Percentiles rank a stretch among this genome's conserved stretches.
These are phyloP conservation scores for Notarius quadriscutis DNA, from an alignment of 2,113 vertebrate species.

Conservation along the genomic window DNA sequence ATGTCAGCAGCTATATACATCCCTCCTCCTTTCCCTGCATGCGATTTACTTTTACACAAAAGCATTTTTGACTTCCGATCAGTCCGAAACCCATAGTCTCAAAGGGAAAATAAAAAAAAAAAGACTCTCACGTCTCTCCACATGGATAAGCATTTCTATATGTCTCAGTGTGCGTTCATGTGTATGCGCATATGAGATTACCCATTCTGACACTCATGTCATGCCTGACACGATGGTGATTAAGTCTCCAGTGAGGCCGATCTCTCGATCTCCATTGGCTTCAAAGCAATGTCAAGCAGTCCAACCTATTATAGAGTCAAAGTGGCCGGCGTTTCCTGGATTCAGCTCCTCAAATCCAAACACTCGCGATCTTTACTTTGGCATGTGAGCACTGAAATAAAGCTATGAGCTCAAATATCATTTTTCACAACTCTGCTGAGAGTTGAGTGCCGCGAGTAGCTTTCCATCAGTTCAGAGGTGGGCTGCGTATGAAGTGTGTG, in stretches of 20 bases:
- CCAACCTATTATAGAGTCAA: constrained; percentile 49
- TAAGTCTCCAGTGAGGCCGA: constrained; percentile 26
- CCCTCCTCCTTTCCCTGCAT: background rate
- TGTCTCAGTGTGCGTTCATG: background rate
- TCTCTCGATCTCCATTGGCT: constrained; percentile 37
- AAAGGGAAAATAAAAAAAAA: background rate
- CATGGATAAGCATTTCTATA: background rate
- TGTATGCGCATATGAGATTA: background rate
- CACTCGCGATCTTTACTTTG: constrained; percentile 51
- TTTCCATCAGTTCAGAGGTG: constrained; percentile 52
- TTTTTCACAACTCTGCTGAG: constrained; percentile 50
- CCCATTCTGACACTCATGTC: constrained; percentile 20
- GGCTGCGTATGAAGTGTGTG: background rate
- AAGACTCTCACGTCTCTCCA: background rate
- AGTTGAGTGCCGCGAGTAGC: constrained; percentile 34
- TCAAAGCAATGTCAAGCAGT: constrained; percentile 12
- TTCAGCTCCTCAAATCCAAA: constrained; percentile 33
- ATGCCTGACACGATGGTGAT: constrained; percentile 11
- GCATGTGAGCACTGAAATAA: constrained; percentile 28
- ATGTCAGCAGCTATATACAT: constrained; percentile 43
- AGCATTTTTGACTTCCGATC: constrained; percentile 1
- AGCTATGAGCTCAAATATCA: constrained; percentile 42
- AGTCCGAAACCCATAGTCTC: background rate
- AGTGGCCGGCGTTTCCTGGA: constrained; percentile 54
- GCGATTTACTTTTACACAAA: background rate